Conservation (phyloP, 2,113 vertebrate genomes). For the Puffinus mauretanicus region DNA sequence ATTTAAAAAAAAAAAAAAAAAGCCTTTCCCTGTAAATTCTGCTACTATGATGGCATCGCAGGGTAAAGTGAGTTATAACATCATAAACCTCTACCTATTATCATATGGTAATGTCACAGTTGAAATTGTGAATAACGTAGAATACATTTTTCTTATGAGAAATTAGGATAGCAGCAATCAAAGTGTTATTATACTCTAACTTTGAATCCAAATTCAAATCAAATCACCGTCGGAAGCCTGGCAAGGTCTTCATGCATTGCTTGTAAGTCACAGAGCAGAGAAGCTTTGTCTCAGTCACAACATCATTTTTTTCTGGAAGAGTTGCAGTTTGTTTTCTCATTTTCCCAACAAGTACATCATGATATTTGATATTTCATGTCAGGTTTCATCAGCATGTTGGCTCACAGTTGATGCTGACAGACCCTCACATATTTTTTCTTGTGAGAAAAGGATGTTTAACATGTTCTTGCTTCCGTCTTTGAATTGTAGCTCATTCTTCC, state of each 20-base stretch:
- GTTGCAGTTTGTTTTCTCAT: background rate
- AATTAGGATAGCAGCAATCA: background rate
- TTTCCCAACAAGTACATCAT: background rate
- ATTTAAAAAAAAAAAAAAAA: background rate
- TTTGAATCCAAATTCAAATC: constrained; percentile 8
- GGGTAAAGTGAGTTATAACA: background rate
- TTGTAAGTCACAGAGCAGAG: background rate
- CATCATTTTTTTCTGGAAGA: background rate
- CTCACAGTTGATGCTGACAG: background rate
- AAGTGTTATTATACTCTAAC: background rate
- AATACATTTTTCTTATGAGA: background rate
- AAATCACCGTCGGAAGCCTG: background rate
- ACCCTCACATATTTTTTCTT: background rate
- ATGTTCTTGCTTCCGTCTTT: background rate
- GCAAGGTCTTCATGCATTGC: background rate
- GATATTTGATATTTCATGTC: background rate
- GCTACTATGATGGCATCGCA: background rate
- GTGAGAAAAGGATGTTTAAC: background rate
- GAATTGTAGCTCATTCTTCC: background rate
- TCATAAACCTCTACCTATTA: background rate
- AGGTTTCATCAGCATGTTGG: background rate
- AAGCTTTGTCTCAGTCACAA: background rate
- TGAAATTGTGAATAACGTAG: background rate
- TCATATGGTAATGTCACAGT: background rate
- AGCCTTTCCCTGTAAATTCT: background rate